Evolutionary conservation across 2,797 vertebrate genomes (phyloP).

Genomic region (Sebastes iracundus): DNA sequence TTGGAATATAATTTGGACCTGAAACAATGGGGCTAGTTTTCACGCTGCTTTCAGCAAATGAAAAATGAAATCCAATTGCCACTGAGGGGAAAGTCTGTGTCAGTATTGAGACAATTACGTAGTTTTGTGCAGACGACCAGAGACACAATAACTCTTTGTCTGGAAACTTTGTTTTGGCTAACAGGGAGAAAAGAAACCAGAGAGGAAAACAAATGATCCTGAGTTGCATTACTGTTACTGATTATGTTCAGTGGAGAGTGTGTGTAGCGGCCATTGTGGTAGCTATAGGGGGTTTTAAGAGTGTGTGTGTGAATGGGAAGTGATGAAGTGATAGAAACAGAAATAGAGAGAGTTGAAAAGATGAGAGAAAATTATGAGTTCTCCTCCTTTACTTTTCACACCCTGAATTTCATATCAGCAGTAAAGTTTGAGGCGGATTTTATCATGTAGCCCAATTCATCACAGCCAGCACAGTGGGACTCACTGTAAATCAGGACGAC

Average conservation of each 20-base stretch:
- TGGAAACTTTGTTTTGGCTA: slow-evolving; percentile 53
- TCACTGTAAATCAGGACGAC: neutral
- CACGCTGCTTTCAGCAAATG: slow-evolving; percentile 2
- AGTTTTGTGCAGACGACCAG: slow-evolving; percentile 19
- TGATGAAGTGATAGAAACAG: slow-evolving; percentile 3
- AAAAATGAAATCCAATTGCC: slow-evolving; percentile 17
- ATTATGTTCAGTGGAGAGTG: neutral
- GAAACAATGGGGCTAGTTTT: slow-evolving; percentile 37
- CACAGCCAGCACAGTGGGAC: neutral
- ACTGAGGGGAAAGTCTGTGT: slow-evolving; percentile 18
- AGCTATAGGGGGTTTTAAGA: neutral
- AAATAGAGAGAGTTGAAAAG: neutral
- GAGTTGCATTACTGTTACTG: slow-evolving; percentile 23
- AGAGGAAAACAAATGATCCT: slow-evolving; percentile 29
- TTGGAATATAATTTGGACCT: slow-evolving; percentile 21
- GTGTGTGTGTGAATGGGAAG: neutral
- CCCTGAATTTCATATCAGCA: slow-evolving; percentile 7
- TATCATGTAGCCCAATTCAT: neutral
- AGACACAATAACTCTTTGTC: slow-evolving; percentile 66
- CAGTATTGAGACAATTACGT: neutral
- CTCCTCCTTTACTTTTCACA: neutral
- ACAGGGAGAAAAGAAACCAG: slow-evolving; percentile 35
- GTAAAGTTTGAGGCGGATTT: neutral
- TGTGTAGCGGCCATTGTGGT: neutral
- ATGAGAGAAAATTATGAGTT: neutral